Base-by-base conservation (phyloP, 1,140 invertebrate genomes). In the Micrasema minimum region DNA sequence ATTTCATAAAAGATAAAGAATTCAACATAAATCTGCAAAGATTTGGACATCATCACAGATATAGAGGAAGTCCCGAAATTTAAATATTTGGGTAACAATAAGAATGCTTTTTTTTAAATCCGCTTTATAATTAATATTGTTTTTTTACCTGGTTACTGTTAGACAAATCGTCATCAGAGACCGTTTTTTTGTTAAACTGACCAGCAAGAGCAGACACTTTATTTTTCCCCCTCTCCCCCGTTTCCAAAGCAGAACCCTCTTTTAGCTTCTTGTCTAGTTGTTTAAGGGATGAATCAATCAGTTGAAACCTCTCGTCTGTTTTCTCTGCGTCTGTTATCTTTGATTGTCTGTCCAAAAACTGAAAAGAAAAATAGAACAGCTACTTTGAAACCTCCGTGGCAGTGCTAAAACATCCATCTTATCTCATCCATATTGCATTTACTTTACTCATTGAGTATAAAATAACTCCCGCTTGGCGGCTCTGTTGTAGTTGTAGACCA, bases 201-300 rank as follows among this genome's bases (percentile, higher is more conserved):
- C 93, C 92, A 20, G 93, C 93, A 85, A 96, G 41, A 18, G 35
- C 71, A 5, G 73, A 70, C 9, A 75, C 94, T 83, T 95, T 95
- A 82, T 95, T 94, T 74, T 88, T 87, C 7, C 92, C 92, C 66
- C 90, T 77, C 71, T 87, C 83, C 6, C 89, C 89, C 50, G 79
- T 79, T 74, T 92, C 90, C 66, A 93, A 81, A 41, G 87, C 82
- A 74, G 87, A 90, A 68, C 93, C 92, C 80, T 94, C 92, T 81
- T 90, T 91, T 35, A 96, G 84, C 79, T 94, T 93, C 78, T 89
- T 88, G 76, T 94, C 92, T 53, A 96, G 82, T 78, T 89, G 89
- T 78, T 92, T 92, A 46, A 96, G 82, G 1, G 89, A 92, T 76
- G 89, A 88, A 81, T 97, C 95, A 76, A 96, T 92, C 72, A 93